phyloP scores from a whole-genome alignment of 2,888 invertebrate species.

The Cremastinae sp. region DNA sequence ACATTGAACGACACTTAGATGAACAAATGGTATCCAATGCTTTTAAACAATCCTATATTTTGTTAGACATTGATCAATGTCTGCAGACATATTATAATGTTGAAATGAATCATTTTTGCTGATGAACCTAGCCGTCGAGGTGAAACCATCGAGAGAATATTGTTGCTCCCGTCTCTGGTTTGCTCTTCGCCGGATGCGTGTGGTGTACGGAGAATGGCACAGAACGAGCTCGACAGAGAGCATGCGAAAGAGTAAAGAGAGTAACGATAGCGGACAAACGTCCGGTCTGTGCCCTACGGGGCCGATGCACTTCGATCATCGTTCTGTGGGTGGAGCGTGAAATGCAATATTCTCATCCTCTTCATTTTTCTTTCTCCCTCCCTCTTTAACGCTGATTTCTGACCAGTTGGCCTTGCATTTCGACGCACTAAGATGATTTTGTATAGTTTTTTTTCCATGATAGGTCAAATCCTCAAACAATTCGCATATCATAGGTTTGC shows the following conservation, averaged over 20 bases:
- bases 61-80: too few species aligned
- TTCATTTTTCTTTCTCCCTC: conserved; percentile 41
- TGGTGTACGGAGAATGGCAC: conserved; percentile 32
- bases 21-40: too few species aligned
- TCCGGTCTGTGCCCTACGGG: conserved; percentile 72
- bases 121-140: conserved; percentile 6
- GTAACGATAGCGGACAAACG: conserved; percentile 76
- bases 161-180: conserved; percentile 62
- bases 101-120: too few species aligned
- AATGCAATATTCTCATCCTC: conserved; percentile 40
- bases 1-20: too few species aligned
- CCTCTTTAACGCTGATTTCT: conserved; percentile 19
- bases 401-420: conserved; percentile 14
- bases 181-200: conserved; percentile 76
- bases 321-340: conserved; percentile 64
- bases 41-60: too few species aligned
- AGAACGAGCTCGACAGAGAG: conserved; percentile 4
- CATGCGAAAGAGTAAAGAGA: neutral
- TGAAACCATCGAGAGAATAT: conserved; percentile 21
- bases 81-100: too few species aligned
- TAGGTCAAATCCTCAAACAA: too few species aligned
- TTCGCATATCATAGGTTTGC: too few species aligned
- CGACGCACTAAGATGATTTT: neutral
- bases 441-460: too few species aligned
- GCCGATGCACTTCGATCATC: conserved; percentile 74